phyloP scores from a whole-genome alignment of 2,113 vertebrate species.

The Procavia capensis region DNA sequence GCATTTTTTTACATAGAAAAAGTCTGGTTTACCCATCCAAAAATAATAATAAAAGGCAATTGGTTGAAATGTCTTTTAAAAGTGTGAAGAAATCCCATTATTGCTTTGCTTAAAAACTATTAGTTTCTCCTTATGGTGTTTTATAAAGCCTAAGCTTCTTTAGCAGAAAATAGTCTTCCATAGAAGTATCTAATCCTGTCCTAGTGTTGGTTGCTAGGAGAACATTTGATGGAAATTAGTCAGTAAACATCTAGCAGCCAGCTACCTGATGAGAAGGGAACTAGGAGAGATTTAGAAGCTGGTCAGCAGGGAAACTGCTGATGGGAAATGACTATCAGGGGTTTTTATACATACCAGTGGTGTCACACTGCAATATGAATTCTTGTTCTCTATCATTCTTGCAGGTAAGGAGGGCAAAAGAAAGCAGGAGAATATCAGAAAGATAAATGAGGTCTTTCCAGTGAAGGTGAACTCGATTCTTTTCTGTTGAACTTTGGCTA shows the following conservation, averaged over 20 bases:
- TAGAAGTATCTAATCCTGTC: conserved; percentile 37
- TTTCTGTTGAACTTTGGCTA: conserved; percentile 56
- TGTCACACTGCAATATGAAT: conserved; percentile 44
- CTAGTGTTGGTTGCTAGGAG: conserved; percentile 57
- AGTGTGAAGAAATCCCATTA: neutral
- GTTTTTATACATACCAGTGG: conserved; percentile 38
- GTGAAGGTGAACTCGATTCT: conserved; percentile 44
- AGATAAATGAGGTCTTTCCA: conserved; percentile 21
- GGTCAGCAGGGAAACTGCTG: conserved; percentile 48
- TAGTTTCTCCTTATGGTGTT: conserved; percentile 44
- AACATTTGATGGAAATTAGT: conserved; percentile 71
- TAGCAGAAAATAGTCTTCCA: conserved; percentile 41
- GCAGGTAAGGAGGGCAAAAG: conserved; percentile 51
- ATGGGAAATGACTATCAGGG: conserved; percentile 47
- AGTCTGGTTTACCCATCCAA: neutral
- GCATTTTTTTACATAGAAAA: neutral
- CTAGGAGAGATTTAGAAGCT: neutral
- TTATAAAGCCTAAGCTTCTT: conserved; percentile 56
- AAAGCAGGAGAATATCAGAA: conserved; percentile 41
- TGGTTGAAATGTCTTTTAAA: conserved; percentile 40
- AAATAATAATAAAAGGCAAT: conserved; percentile 36
- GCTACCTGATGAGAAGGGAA: conserved; percentile 47
- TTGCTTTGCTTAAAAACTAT: conserved; percentile 48
- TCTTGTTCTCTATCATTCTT: conserved; percentile 46
- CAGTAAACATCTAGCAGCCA: conserved; percentile 65